Percentiles rank a stretch among this genome's conserved stretches.
Evolutionary conservation across 2,888 invertebrate species (phyloP).

Genomic region (Alcis repandata): DNA sequence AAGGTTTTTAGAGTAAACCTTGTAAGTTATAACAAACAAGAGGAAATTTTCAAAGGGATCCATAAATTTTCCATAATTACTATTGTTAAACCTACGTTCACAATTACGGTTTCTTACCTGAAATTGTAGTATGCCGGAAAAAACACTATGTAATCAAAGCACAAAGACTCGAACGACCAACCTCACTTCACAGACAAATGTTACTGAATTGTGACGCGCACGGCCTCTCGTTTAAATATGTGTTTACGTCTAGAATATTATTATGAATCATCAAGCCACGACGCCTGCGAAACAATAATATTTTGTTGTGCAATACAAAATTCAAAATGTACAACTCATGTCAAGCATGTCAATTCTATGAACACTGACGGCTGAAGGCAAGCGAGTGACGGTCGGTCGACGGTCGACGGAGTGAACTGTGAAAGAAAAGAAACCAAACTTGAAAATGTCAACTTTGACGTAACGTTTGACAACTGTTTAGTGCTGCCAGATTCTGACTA

Average conservation of each 20-base stretch:
- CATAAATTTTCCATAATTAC: background rate
- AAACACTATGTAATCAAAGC: background rate
- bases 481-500: too few relatives aligned
- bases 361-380: too few relatives aligned
- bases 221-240: constrained; percentile 55
- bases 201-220: constrained; percentile 56
- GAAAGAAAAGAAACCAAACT: too few relatives aligned
- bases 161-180: background rate
- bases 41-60: background rate
- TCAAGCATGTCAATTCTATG: background rate
- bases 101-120: constrained; percentile 31
- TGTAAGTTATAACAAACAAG: background rate
- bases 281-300: constrained; percentile 57
- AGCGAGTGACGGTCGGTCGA: too few relatives aligned
- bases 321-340: constrained; percentile 53
- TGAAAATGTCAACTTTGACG: too few relatives aligned
- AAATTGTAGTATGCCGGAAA: constrained; percentile 11
- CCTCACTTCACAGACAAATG: constrained; percentile 45
- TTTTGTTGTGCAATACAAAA: constrained; percentile 69
- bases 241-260: constrained; percentile 54
- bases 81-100: background rate
- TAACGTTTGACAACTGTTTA: too few relatives aligned
- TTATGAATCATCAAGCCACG: constrained; percentile 67
- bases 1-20: background rate
- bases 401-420: too few relatives aligned